phyloP scores from a whole-genome alignment of 2,797 vertebrate genomes.

The Carapus acus region DNA sequence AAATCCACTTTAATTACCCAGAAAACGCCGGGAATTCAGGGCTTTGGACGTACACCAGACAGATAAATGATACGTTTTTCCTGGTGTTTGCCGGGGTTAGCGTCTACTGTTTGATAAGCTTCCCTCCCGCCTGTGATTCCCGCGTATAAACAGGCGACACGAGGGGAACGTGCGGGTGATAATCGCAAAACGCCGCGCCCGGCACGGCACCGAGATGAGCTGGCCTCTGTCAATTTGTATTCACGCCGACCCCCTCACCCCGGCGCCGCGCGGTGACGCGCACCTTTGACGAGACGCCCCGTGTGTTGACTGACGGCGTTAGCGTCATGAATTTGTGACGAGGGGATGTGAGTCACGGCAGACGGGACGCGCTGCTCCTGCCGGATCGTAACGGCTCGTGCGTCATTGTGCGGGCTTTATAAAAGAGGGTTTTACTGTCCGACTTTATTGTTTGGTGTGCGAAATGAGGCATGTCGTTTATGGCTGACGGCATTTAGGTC shows the following conservation, averaged over 20 bases:
- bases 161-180: not conserved
- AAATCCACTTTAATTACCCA: conserved; percentile 7
- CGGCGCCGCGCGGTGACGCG: conserved; percentile 21
- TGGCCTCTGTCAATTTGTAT: conserved; percentile 30
- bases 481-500: too few relatives aligned
- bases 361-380: conserved; percentile 12
- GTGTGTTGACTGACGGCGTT: conserved; percentile 37
- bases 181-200: conserved; percentile 4
- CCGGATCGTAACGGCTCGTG: conserved; percentile 9
- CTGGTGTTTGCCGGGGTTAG: conserved; percentile 2
- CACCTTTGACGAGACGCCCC: not conserved
- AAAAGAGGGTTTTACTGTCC: conserved; percentile 12
- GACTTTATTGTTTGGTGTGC: too few relatives aligned
- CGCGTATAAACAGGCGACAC: conserved; percentile 34
- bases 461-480: too few relatives aligned
- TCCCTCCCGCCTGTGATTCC: conserved; percentile 41
- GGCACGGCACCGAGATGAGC: conserved; percentile 16
- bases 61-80: conserved; percentile 18
- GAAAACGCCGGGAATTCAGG: conserved; percentile 1
- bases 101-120: conserved; percentile 1
- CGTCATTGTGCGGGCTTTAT: too few relatives aligned
- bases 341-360: conserved; percentile 44
- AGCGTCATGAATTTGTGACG: conserved; percentile 30
- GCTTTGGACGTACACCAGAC: not conserved
- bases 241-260: conserved; percentile 41